Conservation (phyloP, 2,888 invertebrate species). For the Drosophila mercatorum region DNA sequence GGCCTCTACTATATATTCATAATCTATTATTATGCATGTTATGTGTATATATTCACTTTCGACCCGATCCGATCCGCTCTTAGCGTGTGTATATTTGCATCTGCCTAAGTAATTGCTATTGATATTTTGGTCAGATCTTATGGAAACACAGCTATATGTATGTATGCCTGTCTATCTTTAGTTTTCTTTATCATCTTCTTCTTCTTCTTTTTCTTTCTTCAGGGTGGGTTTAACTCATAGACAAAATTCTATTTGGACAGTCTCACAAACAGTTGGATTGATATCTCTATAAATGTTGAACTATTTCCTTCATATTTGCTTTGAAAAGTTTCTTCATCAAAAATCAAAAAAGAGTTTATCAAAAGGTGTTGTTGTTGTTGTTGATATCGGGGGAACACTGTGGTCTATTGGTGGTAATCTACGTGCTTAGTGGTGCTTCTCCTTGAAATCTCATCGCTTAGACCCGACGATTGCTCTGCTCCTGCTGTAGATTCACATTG, state of each 20-base stretch:
- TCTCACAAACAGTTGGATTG: conserved; percentile 42
- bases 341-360: conserved; percentile 50
- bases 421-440: conserved; percentile 15
- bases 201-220: background rate
- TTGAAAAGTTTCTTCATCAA: conserved; percentile 26
- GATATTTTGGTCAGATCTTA: conserved; percentile 50
- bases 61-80: conserved; percentile 15
- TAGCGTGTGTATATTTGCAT: conserved; percentile 24
- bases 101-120: conserved; percentile 28
- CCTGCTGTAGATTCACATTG: conserved; percentile 77
- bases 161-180: background rate
- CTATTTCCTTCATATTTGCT: background rate
- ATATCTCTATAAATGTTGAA: conserved; percentile 12
- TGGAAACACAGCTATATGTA: conserved; percentile 38
- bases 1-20: conserved; percentile 5
- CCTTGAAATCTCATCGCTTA: conserved; percentile 27
- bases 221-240: conserved; percentile 51
- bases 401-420: conserved; percentile 55
- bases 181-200: conserved; percentile 1
- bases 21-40: conserved; percentile 13
- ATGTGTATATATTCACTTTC: conserved; percentile 24
- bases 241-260: conserved; percentile 42
- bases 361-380: conserved; percentile 38
- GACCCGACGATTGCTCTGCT: conserved; percentile 70
- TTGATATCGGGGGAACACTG: conserved; percentile 58